Evolutionary conservation across 2,113 vertebrate genomes (phyloP).

Genomic region (Pyxicephalus adspersus): DNA sequence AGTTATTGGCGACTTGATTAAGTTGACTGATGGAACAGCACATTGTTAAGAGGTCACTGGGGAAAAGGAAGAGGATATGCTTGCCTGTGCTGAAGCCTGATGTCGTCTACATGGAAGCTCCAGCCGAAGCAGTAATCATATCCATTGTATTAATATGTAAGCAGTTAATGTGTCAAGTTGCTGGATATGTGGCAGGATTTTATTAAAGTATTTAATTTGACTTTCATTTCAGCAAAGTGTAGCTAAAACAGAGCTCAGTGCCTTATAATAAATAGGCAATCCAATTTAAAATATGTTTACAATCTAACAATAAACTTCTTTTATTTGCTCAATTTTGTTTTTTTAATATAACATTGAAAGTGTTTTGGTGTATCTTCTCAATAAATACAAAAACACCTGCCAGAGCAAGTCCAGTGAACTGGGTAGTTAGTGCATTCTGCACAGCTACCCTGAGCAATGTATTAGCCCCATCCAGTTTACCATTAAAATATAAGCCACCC

Average conservation of each 20-base stretch:
- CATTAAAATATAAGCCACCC: too few relatives aligned
- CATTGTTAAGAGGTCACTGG: conserved; percentile 41
- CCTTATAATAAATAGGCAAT: not conserved
- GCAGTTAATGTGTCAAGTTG: not conserved
- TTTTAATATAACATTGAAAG: too few relatives aligned
- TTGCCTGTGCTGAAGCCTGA: not conserved
- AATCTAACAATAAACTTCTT: not conserved
- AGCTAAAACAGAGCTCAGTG: not conserved
- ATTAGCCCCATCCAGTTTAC: too few relatives aligned
- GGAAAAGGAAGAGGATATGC: conserved; percentile 21
- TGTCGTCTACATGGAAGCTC: not conserved
- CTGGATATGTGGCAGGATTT: not conserved
- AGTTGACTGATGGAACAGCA: conserved; percentile 43
- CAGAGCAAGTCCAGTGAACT: too few relatives aligned
- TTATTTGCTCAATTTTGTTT: too few relatives aligned
- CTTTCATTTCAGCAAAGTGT: conserved; percentile 9
- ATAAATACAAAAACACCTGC: too few relatives aligned
- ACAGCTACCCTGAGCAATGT: too few relatives aligned
- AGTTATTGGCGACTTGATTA: conserved; percentile 55
- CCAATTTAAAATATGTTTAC: not conserved
- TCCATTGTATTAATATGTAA: conserved; percentile 9
- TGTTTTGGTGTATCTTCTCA: too few relatives aligned
- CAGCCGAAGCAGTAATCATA: not conserved
- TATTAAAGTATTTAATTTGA: not conserved
- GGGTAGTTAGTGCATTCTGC: too few relatives aligned